phyloP scores from a whole-genome alignment of 1,140 invertebrate species.

The Acromyrmex charruanus region DNA sequence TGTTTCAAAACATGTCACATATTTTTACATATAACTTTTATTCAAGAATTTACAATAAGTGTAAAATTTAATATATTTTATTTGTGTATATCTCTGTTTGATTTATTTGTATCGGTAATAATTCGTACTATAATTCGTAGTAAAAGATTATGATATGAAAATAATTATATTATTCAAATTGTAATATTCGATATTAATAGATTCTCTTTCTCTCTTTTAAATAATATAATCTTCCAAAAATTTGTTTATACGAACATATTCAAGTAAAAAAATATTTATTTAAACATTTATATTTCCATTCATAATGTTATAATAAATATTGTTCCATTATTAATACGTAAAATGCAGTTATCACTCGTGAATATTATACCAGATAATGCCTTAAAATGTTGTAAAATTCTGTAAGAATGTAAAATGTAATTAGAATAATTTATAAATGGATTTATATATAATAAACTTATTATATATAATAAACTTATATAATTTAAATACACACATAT shows the following conservation, averaged over 20 bases:
- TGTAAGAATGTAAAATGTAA: background rate
- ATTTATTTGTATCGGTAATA: constrained; percentile 28
- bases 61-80: constrained; percentile 12
- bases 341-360: constrained; percentile 2
- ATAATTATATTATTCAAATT: background rate
- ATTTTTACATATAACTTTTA: constrained; percentile 20
- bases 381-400: background rate
- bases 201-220: background rate
- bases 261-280: constrained; percentile 18
- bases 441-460: constrained; percentile 32
- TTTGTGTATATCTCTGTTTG: background rate
- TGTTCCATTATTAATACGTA: constrained; percentile 20
- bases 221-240: background rate
- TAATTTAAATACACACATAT: constrained; percentile 26
- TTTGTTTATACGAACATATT: constrained; percentile 13
- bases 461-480: background rate
- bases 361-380: background rate
- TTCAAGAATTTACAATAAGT: constrained; percentile 4
- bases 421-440: constrained; percentile 25
- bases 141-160: background rate
- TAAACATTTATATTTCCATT: background rate
- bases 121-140: too few species aligned
- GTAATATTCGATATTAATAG: background rate
- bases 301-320: constrained; percentile 8
- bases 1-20: constrained; percentile 32